Evolutionary conservation across 2,113 vertebrate genomes (phyloP).

Genomic region (Thalassarche chlororhynchos): DNA sequence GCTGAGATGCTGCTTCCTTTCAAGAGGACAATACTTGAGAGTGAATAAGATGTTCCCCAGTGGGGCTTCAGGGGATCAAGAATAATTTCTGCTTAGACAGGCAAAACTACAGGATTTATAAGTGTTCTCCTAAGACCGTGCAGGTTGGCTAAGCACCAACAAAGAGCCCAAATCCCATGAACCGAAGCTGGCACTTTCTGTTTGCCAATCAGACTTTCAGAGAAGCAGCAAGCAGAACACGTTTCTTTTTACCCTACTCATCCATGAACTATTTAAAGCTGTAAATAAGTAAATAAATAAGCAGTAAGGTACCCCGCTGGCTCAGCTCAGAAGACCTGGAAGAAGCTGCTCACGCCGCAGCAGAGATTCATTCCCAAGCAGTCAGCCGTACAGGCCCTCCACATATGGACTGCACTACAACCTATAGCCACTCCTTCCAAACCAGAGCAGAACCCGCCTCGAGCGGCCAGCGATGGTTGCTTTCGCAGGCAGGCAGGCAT

Average conservation of each 20-base stretch:
- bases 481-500: background rate
- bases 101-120: background rate
- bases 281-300: slow-evolving; percentile 46
- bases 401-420: background rate
- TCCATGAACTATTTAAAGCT: background rate
- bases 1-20: background rate
- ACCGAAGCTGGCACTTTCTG: background rate
- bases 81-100: background rate
- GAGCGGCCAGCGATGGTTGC: background rate
- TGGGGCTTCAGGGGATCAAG: background rate
- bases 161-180: background rate
- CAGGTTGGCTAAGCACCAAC: background rate
- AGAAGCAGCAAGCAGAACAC: background rate
- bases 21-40: background rate
- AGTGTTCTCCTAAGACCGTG: background rate
- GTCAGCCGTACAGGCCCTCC: background rate
- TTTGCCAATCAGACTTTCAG: background rate
- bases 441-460: background rate
- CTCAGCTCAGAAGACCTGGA: background rate
- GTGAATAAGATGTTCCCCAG: background rate
- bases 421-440: background rate
- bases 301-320: background rate
- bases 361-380: background rate
- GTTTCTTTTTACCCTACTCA: background rate
- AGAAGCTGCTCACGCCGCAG: background rate